A percentile compares a stretch with the other conserved stretches of the same genome.
Evolutionary conservation across 2,797 vertebrate genomes (phyloP).

Genomic region (Acanthornis magna): DNA sequence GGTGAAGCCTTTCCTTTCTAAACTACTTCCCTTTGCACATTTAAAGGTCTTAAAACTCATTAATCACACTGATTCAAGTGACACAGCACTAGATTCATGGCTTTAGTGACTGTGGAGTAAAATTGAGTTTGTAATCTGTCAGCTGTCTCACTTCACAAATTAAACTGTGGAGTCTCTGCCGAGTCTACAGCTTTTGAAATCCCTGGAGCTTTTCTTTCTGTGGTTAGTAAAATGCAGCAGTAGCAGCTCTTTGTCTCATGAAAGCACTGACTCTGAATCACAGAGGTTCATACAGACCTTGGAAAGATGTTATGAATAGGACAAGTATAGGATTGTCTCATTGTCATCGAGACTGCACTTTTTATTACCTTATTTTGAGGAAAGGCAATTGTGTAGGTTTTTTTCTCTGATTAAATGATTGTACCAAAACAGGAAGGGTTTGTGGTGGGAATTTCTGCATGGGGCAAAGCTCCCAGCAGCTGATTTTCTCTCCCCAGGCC

Average conservation of each 20-base stretch:
- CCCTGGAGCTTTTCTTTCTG: background rate
- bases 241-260: background rate
- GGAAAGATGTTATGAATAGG: background rate
- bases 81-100: background rate
- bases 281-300: background rate
- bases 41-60: background rate
- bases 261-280: background rate
- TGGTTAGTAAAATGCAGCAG: background rate
- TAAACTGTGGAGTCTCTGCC: background rate
- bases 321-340: background rate
- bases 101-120: background rate
- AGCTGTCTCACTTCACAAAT: background rate
- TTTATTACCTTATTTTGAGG: background rate
- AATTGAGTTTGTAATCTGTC: slow-evolving; percentile 27
- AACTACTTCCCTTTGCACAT: background rate
- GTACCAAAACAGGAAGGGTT: background rate
- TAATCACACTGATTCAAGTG: background rate
- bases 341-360: background rate
- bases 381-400: background rate
- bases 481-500: background rate
- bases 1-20: background rate
- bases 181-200: background rate
- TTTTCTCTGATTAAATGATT: background rate
- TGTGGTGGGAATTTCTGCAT: background rate
- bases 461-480: background rate